Percentiles rank a stretch among this genome's conserved stretches.
phyloP scores from a whole-genome alignment of 1,140 invertebrate species.

The Elysia chlorotica region DNA sequence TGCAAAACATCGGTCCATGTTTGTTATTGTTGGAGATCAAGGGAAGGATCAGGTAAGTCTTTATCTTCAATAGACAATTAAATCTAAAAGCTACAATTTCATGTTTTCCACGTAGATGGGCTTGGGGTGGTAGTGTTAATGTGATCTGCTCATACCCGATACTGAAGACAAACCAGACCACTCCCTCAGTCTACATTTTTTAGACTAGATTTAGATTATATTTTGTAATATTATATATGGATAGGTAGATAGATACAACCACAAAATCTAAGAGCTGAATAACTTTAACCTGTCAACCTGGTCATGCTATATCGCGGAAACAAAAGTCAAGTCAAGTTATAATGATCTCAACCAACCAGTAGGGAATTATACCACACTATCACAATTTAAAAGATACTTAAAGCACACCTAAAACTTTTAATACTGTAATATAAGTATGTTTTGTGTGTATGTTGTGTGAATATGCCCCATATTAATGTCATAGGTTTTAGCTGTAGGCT shows the following conservation, averaged over 20 bases:
- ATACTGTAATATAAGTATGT: background rate
- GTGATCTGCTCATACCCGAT: background rate
- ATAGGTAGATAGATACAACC: background rate
- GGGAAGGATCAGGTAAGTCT: constrained; percentile 85
- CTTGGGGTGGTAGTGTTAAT: background rate
- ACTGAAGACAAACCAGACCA: background rate
- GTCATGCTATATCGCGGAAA: background rate
- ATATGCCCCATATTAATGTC: background rate
- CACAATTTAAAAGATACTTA: background rate
- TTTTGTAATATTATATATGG: background rate
- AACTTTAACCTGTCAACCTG: background rate
- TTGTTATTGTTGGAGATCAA: constrained; percentile 95
- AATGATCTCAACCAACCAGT: too few relatives aligned
- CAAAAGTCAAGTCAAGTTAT: background rate
- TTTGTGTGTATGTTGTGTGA: background rate
- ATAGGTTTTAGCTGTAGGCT: background rate
- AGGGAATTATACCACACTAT: too few relatives aligned
- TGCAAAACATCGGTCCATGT: constrained; percentile 85
- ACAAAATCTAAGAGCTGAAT: background rate
- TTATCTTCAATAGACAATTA: background rate
- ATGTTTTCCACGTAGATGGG: background rate
- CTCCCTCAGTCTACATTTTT: background rate
- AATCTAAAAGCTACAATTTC: background rate
- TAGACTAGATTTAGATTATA: background rate
- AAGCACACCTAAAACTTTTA: background rate